Evolutionary conservation across 2,797 vertebrate genomes (phyloP).

Genomic region (Avahi laniger): DNA sequence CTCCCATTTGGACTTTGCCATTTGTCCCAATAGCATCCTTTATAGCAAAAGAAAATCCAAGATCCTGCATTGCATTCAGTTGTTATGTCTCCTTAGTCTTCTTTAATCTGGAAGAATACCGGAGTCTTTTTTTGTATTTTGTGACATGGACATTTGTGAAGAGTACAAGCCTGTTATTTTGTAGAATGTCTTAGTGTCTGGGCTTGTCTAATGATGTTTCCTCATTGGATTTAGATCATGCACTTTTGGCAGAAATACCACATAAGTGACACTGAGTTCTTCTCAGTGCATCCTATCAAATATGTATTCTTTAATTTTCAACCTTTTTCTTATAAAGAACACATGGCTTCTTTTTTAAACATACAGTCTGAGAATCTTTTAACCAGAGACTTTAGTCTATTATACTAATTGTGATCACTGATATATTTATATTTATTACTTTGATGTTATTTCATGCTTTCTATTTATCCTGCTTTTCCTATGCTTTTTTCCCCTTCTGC

Average conservation of each 20-base stretch:
- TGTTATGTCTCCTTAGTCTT: neutral
- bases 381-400: neutral
- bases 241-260: neutral
- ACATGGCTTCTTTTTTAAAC: neutral
- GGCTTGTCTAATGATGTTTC: neutral
- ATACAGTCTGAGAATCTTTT: neutral
- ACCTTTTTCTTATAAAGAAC: neutral
- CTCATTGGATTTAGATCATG: neutral
- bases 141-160: neutral
- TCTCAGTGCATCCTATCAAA: neutral
- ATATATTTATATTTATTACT: neutral
- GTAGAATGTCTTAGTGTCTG: neutral
- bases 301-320: neutral
- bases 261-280: neutral
- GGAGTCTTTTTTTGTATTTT: neutral
- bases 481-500: neutral
- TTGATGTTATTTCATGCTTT: neutral
- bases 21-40: neutral
- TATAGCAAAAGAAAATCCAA: neutral
- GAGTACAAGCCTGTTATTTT: neutral
- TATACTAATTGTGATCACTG: neutral
- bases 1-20: neutral
- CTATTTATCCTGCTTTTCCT: neutral
- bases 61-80: neutral
- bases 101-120: neutral